Conservation (phyloP, 2,797 vertebrate species). For the Cyclopterus lumpus region DNA sequence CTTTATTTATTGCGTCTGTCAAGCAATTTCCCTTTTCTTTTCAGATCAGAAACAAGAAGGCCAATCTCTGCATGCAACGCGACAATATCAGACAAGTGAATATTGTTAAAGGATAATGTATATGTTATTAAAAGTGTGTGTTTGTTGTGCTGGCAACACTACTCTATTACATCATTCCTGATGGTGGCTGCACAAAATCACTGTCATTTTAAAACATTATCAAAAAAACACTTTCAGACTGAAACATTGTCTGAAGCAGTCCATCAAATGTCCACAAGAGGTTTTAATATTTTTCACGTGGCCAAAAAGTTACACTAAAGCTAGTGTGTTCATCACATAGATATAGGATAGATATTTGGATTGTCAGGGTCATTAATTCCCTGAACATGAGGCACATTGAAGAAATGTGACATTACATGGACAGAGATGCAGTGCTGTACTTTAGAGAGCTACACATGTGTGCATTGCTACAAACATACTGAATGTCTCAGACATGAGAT, state of each 20-base stretch:
- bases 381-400: conserved; percentile 7
- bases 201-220: not conserved
- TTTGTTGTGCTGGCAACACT: not conserved
- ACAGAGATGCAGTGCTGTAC: not conserved
- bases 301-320: conserved; percentile 1
- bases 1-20: conserved; percentile 38
- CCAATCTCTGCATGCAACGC: conserved; percentile 10
- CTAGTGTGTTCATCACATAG: not conserved
- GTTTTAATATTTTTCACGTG: conserved; percentile 15
- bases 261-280: not conserved
- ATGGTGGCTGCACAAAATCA: not conserved
- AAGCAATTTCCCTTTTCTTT: conserved; percentile 29
- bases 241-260: not conserved
- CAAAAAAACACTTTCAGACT: not conserved
- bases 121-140: not conserved
- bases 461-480: not conserved
- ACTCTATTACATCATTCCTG: not conserved
- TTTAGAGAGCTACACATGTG: conserved; percentile 5
- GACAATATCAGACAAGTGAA: not conserved
- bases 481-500: not conserved
- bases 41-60: conserved; percentile 13
- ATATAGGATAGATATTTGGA: not conserved
- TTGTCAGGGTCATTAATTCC: not conserved
- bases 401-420: conserved; percentile 14
- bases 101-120: not conserved